Evolutionary conservation across 2,888 invertebrate species (phyloP).

Genomic region (Sarcophaga rosellei): DNA sequence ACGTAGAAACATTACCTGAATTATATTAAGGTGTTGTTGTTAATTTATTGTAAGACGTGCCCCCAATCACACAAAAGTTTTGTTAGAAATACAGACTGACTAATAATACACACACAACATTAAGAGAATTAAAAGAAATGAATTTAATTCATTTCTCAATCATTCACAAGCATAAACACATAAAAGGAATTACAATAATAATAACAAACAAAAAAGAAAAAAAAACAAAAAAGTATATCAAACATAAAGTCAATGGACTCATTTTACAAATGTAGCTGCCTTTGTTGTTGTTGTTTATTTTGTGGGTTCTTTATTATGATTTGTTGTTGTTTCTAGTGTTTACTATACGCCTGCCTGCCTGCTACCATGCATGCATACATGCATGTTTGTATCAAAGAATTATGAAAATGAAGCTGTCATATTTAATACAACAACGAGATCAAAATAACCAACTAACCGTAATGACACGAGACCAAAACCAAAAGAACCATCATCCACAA

Average conservation of each 20-base stretch:
- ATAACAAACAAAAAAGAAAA: slow-evolving; percentile 24
- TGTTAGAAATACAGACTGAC: neutral
- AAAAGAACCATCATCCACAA: slow-evolving; percentile 13
- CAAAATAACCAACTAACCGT: slow-evolving; percentile 8
- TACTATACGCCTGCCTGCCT: neutral
- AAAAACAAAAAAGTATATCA: slow-evolving; percentile 44
- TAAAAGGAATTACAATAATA: neutral
- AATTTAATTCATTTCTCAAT: neutral
- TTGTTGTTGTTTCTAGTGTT: slow-evolving; percentile 34
- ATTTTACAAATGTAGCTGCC: slow-evolving; percentile 36
- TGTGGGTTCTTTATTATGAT: slow-evolving; percentile 42
- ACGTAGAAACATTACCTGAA: neutral
- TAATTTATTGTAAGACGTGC: slow-evolving; percentile 54
- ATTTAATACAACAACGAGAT: slow-evolving; percentile 32
- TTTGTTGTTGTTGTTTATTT: slow-evolving; percentile 43
- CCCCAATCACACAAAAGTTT: slow-evolving; percentile 50
- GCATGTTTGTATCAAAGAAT: slow-evolving; percentile 37
- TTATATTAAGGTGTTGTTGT: slow-evolving; percentile 18
- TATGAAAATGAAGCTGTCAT: slow-evolving; percentile 55
- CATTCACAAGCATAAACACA: neutral
- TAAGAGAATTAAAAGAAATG: neutral
- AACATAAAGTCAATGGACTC: slow-evolving; percentile 62
- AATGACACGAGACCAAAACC: slow-evolving; percentile 38
- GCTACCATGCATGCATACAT: neutral
- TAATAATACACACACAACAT: neutral